Conservation (phyloP, 1,140 invertebrate genomes). For the Venustaconcha ellipsiformis region DNA sequence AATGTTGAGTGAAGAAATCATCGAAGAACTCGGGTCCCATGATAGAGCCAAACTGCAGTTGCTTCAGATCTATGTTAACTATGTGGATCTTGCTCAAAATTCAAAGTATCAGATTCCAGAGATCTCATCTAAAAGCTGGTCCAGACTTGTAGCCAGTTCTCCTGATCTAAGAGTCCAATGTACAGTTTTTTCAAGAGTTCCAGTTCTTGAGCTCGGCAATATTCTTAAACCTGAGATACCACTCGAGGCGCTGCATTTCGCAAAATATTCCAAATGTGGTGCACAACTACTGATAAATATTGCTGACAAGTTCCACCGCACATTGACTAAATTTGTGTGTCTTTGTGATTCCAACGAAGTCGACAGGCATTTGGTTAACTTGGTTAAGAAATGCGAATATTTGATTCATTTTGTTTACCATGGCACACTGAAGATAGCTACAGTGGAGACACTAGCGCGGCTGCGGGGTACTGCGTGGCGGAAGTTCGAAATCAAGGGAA, state of each 20-base stretch:
- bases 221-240: slow-evolving; percentile 45
- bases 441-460: slow-evolving; percentile 22
- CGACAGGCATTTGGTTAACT: slow-evolving; percentile 19
- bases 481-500: slow-evolving; percentile 33
- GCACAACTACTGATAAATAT: slow-evolving; percentile 30
- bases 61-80: slow-evolving; percentile 42
- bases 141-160: slow-evolving; percentile 16
- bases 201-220: slow-evolving; percentile 35
- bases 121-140: slow-evolving; percentile 36
- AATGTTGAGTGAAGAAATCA: slow-evolving; percentile 43
- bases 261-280: slow-evolving; percentile 39
- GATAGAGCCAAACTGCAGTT: slow-evolving; percentile 25
- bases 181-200: slow-evolving; percentile 38
- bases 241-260: slow-evolving; percentile 28
- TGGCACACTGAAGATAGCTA: slow-evolving; percentile 27
- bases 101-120: slow-evolving; percentile 19
- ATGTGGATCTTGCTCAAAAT: slow-evolving; percentile 14
- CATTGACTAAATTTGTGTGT: slow-evolving; percentile 40
- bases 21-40: slow-evolving; percentile 28
- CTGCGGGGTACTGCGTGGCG: slow-evolving; percentile 19
- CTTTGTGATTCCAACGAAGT: slow-evolving; percentile 31
- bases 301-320: slow-evolving; percentile 32
- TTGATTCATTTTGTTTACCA: slow-evolving; percentile 38
- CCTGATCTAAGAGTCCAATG: slow-evolving; percentile 41
- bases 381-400: slow-evolving; percentile 21